Conservation (phyloP, 2,113 vertebrate species). For the Pangasianodon gigas region DNA sequence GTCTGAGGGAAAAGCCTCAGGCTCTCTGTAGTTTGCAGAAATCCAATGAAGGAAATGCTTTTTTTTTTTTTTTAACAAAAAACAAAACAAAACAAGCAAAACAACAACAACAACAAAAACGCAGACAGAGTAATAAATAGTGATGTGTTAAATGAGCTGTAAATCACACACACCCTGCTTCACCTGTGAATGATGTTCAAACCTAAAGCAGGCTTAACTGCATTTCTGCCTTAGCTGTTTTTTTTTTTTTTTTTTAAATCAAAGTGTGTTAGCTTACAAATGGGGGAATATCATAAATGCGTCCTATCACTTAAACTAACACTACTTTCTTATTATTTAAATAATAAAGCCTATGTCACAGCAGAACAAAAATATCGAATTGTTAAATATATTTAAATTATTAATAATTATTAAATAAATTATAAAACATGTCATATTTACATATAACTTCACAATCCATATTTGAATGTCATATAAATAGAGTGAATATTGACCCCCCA, state of each 20-base stretch:
- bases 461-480: not conserved
- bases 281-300: not conserved
- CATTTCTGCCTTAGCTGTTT: not conserved
- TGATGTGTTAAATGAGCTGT: slow-evolving; percentile 47
- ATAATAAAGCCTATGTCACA: not conserved
- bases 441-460: not conserved
- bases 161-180: not conserved
- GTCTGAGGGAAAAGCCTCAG: not conserved
- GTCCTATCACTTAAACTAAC: not conserved
- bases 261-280: not conserved
- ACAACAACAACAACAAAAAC: not conserved
- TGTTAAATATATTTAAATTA: not conserved
- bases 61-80: not conserved
- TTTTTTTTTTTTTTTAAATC: not conserved
- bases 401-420: not conserved
- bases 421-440: too few relatives aligned
- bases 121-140: not conserved
- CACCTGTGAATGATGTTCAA: not conserved
- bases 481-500: not conserved
- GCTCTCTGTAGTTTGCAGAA: not conserved
- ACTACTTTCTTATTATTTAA: not conserved
- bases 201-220: not conserved
- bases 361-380: not conserved
- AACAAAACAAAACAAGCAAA: not conserved
- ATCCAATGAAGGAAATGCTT: not conserved